Conservation (phyloP, 2,888 invertebrate genomes). For the Holacanthella duospinosa region DNA sequence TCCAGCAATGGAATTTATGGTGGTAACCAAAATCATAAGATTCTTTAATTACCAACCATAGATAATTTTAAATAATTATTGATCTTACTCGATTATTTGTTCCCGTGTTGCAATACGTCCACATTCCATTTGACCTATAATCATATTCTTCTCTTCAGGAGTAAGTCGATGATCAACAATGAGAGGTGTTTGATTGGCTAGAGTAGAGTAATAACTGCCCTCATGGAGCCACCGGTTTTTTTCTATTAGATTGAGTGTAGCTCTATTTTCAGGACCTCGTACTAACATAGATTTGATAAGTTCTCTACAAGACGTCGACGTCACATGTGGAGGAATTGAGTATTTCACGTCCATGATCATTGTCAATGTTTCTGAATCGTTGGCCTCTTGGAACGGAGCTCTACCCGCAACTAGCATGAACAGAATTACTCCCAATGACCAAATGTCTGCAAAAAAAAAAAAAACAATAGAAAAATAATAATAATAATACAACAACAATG, state of each 20-base stretch:
- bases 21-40: neutral
- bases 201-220: neutral
- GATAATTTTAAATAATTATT: conserved; percentile 1
- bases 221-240: conserved; percentile 61
- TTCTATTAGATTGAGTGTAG: conserved; percentile 76
- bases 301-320: conserved; percentile 66
- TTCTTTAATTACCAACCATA: too few species aligned
- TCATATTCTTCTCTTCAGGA: conserved; percentile 79
- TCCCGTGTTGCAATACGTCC: conserved; percentile 91
- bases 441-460: conserved; percentile 61
- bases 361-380: conserved; percentile 96
- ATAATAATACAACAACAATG: neutral
- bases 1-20: conserved; percentile 10
- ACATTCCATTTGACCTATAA: conserved; percentile 91
- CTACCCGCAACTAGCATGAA: conserved; percentile 97
- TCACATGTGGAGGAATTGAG: conserved; percentile 73
- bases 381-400: conserved; percentile 97
- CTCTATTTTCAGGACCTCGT: conserved; percentile 81
- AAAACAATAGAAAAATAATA: conserved; percentile 11
- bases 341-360: conserved; percentile 99
- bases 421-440: conserved; percentile 96
- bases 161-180: conserved; percentile 81
- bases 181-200: conserved; percentile 52
- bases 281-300: conserved; percentile 88
- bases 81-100: conserved; percentile 71